Conservation (phyloP, 2,797 vertebrate species). For the Tamandua tetradactyla region DNA sequence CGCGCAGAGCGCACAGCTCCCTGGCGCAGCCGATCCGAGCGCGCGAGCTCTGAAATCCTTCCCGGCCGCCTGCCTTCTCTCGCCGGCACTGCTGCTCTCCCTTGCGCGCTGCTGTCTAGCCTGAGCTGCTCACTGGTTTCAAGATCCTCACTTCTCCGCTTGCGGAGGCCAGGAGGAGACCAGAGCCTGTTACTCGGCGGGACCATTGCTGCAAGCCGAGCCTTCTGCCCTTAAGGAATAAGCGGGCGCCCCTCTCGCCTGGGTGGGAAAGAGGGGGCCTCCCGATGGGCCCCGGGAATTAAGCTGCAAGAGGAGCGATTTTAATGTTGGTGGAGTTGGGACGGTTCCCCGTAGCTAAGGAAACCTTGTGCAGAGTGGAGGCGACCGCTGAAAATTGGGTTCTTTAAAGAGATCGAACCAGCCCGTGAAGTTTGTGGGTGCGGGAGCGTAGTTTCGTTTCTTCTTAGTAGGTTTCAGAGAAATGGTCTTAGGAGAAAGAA, state of each 20-base stretch:
- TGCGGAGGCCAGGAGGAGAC: not conserved
- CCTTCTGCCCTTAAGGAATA: not conserved
- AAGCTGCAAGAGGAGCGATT: fast-evolving
- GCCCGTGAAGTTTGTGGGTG: not conserved
- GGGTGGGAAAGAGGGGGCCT: no score
- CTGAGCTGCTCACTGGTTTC: constrained; percentile 59
- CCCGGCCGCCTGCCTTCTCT: fast-evolving
- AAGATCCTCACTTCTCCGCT: not conserved
- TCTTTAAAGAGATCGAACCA: fast-evolving
- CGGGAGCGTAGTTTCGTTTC: fast-evolving
- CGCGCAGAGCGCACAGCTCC: not conserved
- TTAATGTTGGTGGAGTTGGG: not conserved
- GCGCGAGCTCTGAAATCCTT: not conserved
- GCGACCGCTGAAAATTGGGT: not conserved
- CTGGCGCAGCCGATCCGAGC: not conserved
- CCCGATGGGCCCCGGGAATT: not conserved
- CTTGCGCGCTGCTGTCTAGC: not conserved
- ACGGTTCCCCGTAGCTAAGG: not conserved
- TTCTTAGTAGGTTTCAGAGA: not conserved
- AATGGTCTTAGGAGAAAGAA: fast-evolving
- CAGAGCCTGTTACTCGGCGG: fast-evolving
- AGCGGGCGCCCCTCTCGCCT: fast-evolving
- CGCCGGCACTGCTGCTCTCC: not conserved
- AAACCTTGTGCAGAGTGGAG: fast-evolving
- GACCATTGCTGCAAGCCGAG: not conserved